Base-by-base conservation (phyloP, 92 coral and sea anemone genomes). In the Epizoanthus illoricatus region DNA sequence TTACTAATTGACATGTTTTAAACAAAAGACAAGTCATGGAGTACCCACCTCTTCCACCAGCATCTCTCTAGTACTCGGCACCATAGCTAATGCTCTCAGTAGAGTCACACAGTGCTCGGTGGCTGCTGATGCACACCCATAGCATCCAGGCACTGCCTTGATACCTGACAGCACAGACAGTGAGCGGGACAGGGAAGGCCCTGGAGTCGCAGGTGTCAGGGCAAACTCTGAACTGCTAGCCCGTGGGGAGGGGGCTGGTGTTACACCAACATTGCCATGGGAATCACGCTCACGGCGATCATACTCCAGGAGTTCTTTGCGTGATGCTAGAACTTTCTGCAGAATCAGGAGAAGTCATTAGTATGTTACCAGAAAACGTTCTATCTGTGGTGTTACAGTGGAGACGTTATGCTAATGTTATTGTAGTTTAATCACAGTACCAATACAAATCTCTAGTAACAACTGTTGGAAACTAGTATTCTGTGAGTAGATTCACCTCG, bases 101-200 rank as follows among this genome's bases (percentile, higher is more conserved):
- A 95, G 85, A 23, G 98, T 95, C 36, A 95, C 98, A 76, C 98
- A 95, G 76, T 95, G 98, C 43, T 95, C 98, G 20, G 97, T 95
- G n/a, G 98, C 98, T 5, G 98, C 98, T 13, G 98, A 93, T 0
- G 98, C 97, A 88, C 98, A 95, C 7, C 98, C 98, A 86, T 91
- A 95, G 80, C 98, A 95, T 2, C 98, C 98, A 16, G 94, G 94
- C 24, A 88, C 89, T 33, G 89, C 86, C 60, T 92, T 90, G 16
- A 90, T 86, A 39, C 88, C 91, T 17, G 91, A 81, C 54, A 92
- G 82, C 65, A 84, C 74, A 8, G 98, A 89, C 19, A 92, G 82
- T 41, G 87, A 81, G 84, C 86, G 88, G 10, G 91, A 84, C 55
- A 85, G 76, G 17, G 91, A 56, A 21, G 74, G 93, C 0, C 84